Base-by-base conservation (phyloP, 2,113 vertebrate genomes). In the Phocoena phocoena region DNA sequence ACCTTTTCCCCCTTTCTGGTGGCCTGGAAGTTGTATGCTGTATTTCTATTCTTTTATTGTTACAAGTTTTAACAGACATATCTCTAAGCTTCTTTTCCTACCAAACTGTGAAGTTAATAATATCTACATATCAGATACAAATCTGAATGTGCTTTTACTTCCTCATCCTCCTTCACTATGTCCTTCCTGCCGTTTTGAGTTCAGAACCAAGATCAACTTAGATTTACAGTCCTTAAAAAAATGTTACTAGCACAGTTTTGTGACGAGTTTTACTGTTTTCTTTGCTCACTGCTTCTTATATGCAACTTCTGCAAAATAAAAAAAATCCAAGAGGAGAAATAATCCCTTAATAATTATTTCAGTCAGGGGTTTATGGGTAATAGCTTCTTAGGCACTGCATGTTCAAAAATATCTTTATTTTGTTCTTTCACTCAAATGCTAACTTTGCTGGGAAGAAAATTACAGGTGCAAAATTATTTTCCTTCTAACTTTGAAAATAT, bases 271-370 rank as follows among this genome's bases (percentile, higher is more conserved):
- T 92, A 74, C 55, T 81, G 13, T 74, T 77, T 90, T 85, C 31
- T 94, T 79, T 41, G 18, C n/a, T 74, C 36, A 31, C 15, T 65
- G 67, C 9, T 92, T 87, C 15, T 84, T 50, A 73, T 13, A 50
- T 53, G 14, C 33, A 15, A 41, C 53, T 92, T 87, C 17, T 33
- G 53, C 33, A 53, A 86, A 87, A 91, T 20, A 65, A 71, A 44
- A 73, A 65, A 73, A 73, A 71, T 17, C 25, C 26, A 77, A 79
- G 25, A 90, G 13, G 26, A 90, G 26, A 79, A 90, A 77, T 90
- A 77, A 38, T 84, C 25, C 50, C 77, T 95, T 79, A 90, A 62
- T 71, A 91, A 90, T 68, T 68, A 23, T 90, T 95, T 79, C 38
- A 95, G 71, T 77, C 15, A 53, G 23, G 8, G 41, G 55, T 92